phyloP scores from a whole-genome alignment of 2,113 vertebrate genomes.

The Crotalus tigris region DNA sequence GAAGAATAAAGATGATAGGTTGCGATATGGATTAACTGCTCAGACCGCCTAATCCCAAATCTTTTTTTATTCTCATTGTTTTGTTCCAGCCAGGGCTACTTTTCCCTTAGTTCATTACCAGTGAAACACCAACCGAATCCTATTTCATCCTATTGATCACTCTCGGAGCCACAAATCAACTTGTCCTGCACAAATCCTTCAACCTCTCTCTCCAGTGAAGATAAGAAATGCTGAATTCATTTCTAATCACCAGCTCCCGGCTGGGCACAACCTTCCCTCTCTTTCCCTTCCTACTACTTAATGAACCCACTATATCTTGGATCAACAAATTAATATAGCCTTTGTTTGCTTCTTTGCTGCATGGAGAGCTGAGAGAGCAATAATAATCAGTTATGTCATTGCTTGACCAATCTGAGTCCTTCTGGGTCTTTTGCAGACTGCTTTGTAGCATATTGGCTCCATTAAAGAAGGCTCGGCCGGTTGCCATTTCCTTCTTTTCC shows the following conservation, averaged over 20 bases:
- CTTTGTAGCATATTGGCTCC: constrained; percentile 29
- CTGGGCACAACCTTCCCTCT: constrained; percentile 20
- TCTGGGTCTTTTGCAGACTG: constrained; percentile 39
- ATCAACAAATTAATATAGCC: constrained; percentile 37
- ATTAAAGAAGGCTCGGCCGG: constrained; percentile 42
- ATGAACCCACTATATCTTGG: background rate
- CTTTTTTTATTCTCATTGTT: constrained; percentile 5
- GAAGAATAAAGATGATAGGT: background rate
- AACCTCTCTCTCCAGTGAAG: constrained; percentile 46
- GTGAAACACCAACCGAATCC: constrained; percentile 43
- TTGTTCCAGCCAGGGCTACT: constrained; percentile 21
- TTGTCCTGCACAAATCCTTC: background rate
- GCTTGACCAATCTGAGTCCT: constrained; percentile 44
- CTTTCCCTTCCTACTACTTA: background rate
- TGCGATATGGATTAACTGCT: background rate
- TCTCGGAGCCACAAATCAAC: constrained; percentile 48
- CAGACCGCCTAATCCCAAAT: constrained; percentile 25
- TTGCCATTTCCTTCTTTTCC: constrained; percentile 41
- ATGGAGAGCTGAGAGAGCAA: constrained; percentile 41
- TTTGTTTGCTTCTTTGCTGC: constrained; percentile 51
- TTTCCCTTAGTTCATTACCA: constrained; percentile 35
- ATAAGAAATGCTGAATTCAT: constrained; percentile 39
- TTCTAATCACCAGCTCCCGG: constrained; percentile 46
- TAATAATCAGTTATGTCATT: constrained; percentile 52
- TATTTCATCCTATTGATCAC: constrained; percentile 47